Base-by-base conservation (phyloP, 2,113 vertebrate species). In the Limanda limanda region DNA sequence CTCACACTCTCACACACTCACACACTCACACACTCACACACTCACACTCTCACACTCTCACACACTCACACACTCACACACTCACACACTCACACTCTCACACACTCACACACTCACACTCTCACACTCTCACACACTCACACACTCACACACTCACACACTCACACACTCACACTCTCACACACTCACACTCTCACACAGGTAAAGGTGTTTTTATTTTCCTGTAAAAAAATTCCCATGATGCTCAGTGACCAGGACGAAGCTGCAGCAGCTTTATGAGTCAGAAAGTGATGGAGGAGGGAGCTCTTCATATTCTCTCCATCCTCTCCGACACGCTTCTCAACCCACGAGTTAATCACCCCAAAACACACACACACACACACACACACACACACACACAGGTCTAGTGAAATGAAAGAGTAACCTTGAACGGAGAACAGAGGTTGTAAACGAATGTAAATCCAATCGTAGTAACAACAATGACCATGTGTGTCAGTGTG, bases 371-470 rank as follows among this genome's bases (percentile, higher is more conserved):
- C 84, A 78, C 72, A 71, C 84, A 71, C 72, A 61, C 64, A 80
- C 84, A 71, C 72, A 61, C 64, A 80, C 84, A 71, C 72, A 61
- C 55, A 80, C 84, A 74, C 71, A 74, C 52, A 72, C 68, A 40
- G 68, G 48, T 64, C 81, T 88, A 83, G 85, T 90, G 89, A 86
- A 92, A 88, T 82, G 85, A 86, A 87, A 55, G 56, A 25, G 17
- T 79, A 73, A 83, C 84, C 84, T 86, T 86, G 77, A 86, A 60
- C 40, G 71, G 63, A 59, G 61, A 86, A 56, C 40, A 74, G 63
- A 59, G 61, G 47, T 8, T 64, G 68, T 67, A 76, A 86, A 86
- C 25, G 0, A 52, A 79, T 86, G 67, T 74, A 76, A 82, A 82
- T 82, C 45, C 61, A 77, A 76, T 48, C 70, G 60, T 70, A 68